phyloP scores from a whole-genome alignment of 2,888 invertebrate species.

The Amphiduros pacificus region DNA sequence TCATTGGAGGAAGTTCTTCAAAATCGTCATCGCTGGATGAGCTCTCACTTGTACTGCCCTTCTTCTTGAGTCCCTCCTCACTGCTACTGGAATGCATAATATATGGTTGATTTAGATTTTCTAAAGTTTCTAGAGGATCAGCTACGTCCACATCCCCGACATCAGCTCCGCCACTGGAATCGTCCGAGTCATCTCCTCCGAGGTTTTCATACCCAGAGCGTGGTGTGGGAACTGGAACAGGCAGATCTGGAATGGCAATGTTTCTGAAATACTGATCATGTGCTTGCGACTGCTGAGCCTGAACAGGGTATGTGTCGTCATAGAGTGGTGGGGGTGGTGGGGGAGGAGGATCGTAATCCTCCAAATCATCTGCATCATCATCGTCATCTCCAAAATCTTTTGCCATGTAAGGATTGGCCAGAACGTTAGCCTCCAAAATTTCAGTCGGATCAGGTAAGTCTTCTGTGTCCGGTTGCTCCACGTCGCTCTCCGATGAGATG shows the following conservation, averaged over 20 bases:
- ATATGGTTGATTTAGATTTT: constrained; percentile 1
- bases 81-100: neutral
- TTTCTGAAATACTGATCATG: no score
- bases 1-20: constrained; percentile 4
- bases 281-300: no score
- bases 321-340: constrained; percentile 13
- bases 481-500: constrained; percentile 21
- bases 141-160: neutral
- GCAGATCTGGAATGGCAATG: no score
- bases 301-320: no score
- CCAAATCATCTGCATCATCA: neutral
- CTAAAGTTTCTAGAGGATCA: constrained; percentile 7
- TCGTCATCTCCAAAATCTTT: constrained; percentile 1
- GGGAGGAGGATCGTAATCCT: constrained; percentile 9
- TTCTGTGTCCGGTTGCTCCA: constrained; percentile 6
- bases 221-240: no score
- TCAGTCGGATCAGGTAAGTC: constrained; percentile 8
- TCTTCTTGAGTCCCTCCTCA: neutral
- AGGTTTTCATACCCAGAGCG: no score
- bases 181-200: no score
- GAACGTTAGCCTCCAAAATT: constrained; percentile 2
- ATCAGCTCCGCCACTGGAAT: neutral
- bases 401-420: constrained; percentile 1
- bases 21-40: constrained; percentile 5
- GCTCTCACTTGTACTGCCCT: constrained; percentile 9